A percentile compares a stretch with the other conserved stretches of the same genome.
Evolutionary conservation across 2,113 vertebrate species (phyloP).

Genomic region (Chinchilla lanigera): DNA sequence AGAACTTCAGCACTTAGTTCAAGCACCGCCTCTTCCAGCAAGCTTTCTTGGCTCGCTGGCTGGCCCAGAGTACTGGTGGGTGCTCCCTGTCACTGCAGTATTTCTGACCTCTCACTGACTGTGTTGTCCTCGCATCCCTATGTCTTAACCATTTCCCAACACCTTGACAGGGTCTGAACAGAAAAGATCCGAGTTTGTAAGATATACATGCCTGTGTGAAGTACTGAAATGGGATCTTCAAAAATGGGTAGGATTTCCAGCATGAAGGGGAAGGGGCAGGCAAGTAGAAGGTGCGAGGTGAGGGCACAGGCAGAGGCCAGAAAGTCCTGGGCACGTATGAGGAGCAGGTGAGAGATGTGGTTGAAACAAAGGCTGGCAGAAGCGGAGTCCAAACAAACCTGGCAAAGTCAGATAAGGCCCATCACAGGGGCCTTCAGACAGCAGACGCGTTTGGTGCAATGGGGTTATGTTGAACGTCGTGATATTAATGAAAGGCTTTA

Average conservation of each 20-base stretch:
- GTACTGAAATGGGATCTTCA: neutral
- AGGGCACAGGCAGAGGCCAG: neutral
- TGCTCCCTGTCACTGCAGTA: neutral
- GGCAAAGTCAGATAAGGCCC: neutral
- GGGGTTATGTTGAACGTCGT: neutral
- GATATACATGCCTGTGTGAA: neutral
- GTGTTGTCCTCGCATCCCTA: neutral
- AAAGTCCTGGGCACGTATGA: neutral
- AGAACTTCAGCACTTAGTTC: neutral
- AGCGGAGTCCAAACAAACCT: neutral
- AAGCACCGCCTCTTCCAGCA: conserved; percentile 9
- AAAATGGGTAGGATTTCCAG: neutral
- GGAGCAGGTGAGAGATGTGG: neutral
- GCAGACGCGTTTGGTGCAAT: neutral
- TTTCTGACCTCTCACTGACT: neutral
- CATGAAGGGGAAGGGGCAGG: neutral
- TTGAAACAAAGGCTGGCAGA: neutral
- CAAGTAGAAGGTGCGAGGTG: neutral
- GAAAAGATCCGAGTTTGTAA: neutral
- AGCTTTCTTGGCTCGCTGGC: neutral
- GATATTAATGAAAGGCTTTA: neutral
- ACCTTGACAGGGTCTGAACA: neutral
- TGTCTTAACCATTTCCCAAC: neutral
- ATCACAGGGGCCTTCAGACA: neutral
- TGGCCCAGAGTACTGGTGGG: neutral